These are phyloP conservation scores for Aegotheles bennettii DNA, from an alignment of 2,113 vertebrate species.

Conservation along the genomic window DNA sequence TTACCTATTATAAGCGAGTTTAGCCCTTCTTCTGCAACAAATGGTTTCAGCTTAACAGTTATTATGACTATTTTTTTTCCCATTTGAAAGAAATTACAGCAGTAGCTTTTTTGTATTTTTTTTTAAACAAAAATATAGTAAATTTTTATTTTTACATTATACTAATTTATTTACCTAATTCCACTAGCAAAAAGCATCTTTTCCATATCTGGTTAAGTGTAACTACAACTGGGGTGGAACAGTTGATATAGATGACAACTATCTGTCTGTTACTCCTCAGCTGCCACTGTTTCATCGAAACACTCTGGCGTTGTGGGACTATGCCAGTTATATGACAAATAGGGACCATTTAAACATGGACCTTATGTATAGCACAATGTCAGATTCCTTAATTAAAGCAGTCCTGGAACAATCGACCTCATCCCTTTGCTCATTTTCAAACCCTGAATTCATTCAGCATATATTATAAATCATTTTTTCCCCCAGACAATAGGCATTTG, in stretches of 20 bases:
- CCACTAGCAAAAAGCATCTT: background rate
- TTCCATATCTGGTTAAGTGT: background rate
- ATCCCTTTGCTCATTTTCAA: background rate
- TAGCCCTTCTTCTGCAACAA: background rate
- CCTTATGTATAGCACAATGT: background rate
- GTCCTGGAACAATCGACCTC: background rate
- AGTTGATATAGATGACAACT: background rate
- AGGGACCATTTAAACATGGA: background rate
- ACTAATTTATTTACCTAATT: background rate
- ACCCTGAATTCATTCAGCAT: background rate
- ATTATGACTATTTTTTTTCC: background rate
- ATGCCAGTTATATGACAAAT: background rate
- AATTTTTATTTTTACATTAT: background rate
- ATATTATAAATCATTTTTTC: conserved; percentile 14
- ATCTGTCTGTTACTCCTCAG: background rate
- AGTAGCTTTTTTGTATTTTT: background rate
- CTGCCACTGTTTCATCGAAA: background rate
- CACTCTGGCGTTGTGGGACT: background rate
- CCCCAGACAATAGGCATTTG: background rate
- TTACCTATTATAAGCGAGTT: background rate
- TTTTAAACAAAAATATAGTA: background rate
- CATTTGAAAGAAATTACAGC: background rate
- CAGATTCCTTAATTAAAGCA: conserved; percentile 8
- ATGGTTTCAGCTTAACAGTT: background rate
- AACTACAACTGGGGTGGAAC: background rate